phyloP scores from a whole-genome alignment of 2,888 invertebrate species.

The Leptothorax acervorum region DNA sequence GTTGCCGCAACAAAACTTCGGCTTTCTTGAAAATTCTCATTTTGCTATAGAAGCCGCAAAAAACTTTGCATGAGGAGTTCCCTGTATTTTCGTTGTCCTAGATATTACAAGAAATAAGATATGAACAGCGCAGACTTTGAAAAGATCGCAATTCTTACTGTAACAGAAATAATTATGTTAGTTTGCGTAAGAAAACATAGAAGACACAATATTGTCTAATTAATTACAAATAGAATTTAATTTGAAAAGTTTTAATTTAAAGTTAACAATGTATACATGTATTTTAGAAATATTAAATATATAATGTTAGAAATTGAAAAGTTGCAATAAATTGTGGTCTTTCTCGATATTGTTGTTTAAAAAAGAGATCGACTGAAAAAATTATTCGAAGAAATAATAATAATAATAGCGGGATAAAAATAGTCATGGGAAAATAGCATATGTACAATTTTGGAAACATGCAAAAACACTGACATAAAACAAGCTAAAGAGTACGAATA shows the following conservation, averaged over 20 bases:
- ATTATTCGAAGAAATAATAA: background rate
- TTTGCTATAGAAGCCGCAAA: slow-evolving; percentile 22
- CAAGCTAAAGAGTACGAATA: slow-evolving; percentile 31
- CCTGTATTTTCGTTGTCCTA: slow-evolving; percentile 4
- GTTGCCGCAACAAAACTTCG: slow-evolving; percentile 40
- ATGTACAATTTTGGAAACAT: background rate
- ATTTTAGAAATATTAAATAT: background rate
- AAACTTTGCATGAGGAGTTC: slow-evolving; percentile 22
- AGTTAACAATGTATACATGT: background rate
- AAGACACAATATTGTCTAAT: background rate
- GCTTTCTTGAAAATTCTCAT: slow-evolving; percentile 43
- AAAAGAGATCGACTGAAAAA: background rate
- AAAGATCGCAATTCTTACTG: background rate
- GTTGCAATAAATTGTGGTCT: background rate
- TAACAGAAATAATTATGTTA: background rate
- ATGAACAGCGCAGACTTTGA: background rate
- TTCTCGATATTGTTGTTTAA: background rate
- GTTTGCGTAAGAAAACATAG: background rate
- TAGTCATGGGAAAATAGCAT: background rate
- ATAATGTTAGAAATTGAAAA: background rate
- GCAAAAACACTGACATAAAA: background rate
- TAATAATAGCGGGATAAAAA: background rate
- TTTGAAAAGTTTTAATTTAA: background rate
- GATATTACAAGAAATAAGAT: slow-evolving; percentile 31
- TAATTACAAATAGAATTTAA: slow-evolving; percentile 6